A percentile compares a stretch with the other conserved stretches of the same genome.
Conservation (phyloP, 1,140 invertebrate species). For the Gyrodactylus salaris region DNA sequence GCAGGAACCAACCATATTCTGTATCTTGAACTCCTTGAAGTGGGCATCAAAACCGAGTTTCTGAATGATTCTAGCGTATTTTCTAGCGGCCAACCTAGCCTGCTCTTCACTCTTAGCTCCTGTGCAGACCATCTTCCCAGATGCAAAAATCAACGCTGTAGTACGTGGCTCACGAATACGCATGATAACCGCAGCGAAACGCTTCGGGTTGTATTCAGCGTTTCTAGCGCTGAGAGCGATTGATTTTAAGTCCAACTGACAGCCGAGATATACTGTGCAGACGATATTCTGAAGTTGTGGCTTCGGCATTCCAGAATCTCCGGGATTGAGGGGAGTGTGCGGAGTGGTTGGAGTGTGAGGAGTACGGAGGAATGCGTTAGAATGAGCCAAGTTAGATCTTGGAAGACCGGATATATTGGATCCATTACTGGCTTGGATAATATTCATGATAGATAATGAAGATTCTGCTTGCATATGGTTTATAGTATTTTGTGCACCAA, state of each 20-base stretch:
- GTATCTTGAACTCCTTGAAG: constrained; percentile 96
- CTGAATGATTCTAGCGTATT: constrained; percentile 95
- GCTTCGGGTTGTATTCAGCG: constrained; percentile 97
- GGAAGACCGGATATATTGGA: background rate
- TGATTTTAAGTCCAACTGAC: constrained; percentile 30
- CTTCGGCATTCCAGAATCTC: background rate
- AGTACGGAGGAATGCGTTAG: background rate
- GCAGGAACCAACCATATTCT: constrained; percentile 98
- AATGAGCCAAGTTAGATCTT: background rate
- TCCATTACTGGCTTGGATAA: background rate
- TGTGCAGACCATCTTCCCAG: constrained; percentile 99
- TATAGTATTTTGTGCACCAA: background rate
- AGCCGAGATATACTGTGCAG: constrained; percentile 78
- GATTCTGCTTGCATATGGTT: background rate
- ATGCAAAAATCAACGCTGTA: constrained; percentile 90
- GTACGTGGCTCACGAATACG: constrained; percentile 85
- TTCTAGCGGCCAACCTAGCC: constrained; percentile 67
- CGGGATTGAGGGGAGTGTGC: background rate
- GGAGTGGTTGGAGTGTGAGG: background rate
- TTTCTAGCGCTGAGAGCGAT: constrained; percentile 93
- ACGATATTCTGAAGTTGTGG: constrained; percentile 29
- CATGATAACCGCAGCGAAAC: constrained; percentile 99
- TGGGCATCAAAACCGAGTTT: constrained; percentile 89
- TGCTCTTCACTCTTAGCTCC: constrained; percentile 96
- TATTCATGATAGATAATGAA: background rate